Base-by-base conservation (phyloP, 1,140 invertebrate genomes). In the Trachelipus rathkii region DNA sequence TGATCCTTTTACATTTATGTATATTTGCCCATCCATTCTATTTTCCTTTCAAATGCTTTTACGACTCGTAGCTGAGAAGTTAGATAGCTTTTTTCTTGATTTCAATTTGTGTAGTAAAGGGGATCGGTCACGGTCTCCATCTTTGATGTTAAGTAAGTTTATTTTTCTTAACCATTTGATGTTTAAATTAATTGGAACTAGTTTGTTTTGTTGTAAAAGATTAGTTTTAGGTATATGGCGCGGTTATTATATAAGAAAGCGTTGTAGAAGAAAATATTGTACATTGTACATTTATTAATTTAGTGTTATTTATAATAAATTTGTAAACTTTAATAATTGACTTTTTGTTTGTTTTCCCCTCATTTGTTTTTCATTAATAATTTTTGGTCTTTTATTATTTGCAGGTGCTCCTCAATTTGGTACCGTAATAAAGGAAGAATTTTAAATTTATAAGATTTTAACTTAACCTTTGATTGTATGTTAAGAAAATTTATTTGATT, bases 151-250 rank as follows among this genome's bases (percentile, higher is more conserved):
- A 2, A 33, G 1, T 33, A 33, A 33, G 33, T 33, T 33, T 33
- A 33, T 33, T 33, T 33, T 33, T 33, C 33, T 33, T 33, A 33
- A 33, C 33, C 50, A 15, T 60, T 15, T 60, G 8, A 60, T 60
- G 50, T 60, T 60, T 15, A 19, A 19, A 60, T 60, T 60, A 1
- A 60, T 60, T 60, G 8, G 11, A 4, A 60, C 50, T 60, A 11
- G 24, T 21, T 2, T 23, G 11, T 11, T 70, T 10, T 70, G 68
- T 70, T 21, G 10, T 33, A 70, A 70, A 24, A 70, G 68, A 70
- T 70, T 70, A 70, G 68, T 70, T 33, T 33, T 70, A 23, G 68
- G 68, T 23, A 21, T 70, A 21, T 70, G 68, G 68, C 15, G 23
- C 3, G 68, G 68, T 23, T 70, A 70, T 33, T 70, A 70, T 70